Percentiles rank a stretch among this genome's conserved stretches.
Evolutionary conservation across 1,140 invertebrate species (phyloP).

Genomic region (Aethina tumida): DNA sequence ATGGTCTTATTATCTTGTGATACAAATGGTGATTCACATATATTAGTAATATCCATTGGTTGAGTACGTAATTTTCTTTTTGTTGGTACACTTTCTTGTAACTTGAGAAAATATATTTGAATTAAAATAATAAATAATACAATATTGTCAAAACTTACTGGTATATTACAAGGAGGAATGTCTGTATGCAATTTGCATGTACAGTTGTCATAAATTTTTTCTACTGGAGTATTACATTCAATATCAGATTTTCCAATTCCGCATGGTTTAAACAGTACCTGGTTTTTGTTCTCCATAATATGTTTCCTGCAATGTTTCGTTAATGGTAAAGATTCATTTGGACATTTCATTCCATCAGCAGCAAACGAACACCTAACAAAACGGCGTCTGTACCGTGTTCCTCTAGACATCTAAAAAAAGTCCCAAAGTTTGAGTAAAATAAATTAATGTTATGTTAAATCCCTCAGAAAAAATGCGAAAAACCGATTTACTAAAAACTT

Average conservation of each 20-base stretch:
- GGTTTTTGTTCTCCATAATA: slow-evolving; percentile 60
- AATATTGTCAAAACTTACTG: too few relatives aligned
- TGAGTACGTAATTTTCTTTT: too few relatives aligned
- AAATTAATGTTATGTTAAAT: too few relatives aligned
- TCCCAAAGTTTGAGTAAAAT: too few relatives aligned
- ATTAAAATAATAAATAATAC: too few relatives aligned
- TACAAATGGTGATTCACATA: too few relatives aligned
- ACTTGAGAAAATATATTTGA: too few relatives aligned
- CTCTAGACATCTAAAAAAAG: slow-evolving; percentile 45
- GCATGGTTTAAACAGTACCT: slow-evolving; percentile 69
- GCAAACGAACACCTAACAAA: slow-evolving; percentile 60
- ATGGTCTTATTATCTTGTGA: too few relatives aligned
- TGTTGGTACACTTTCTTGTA: too few relatives aligned
- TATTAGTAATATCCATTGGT: too few relatives aligned
- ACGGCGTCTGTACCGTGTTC: slow-evolving; percentile 35
- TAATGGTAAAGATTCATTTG: slow-evolving; percentile 57
- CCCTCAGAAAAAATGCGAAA: too few relatives aligned
- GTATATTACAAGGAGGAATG: slow-evolving; percentile 47
- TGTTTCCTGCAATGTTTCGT: slow-evolving; percentile 75
- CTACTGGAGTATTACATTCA: slow-evolving; percentile 58
- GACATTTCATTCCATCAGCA: slow-evolving; percentile 70
- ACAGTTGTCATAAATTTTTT: slow-evolving; percentile 53
- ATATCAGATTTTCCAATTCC: slow-evolving; percentile 54
- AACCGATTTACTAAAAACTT: too few relatives aligned
- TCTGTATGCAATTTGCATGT: slow-evolving; percentile 60